A percentile compares a stretch with the other conserved stretches of the same genome.
phyloP scores from a whole-genome alignment of 2,797 vertebrate species.

The Poliocrania exsul region DNA sequence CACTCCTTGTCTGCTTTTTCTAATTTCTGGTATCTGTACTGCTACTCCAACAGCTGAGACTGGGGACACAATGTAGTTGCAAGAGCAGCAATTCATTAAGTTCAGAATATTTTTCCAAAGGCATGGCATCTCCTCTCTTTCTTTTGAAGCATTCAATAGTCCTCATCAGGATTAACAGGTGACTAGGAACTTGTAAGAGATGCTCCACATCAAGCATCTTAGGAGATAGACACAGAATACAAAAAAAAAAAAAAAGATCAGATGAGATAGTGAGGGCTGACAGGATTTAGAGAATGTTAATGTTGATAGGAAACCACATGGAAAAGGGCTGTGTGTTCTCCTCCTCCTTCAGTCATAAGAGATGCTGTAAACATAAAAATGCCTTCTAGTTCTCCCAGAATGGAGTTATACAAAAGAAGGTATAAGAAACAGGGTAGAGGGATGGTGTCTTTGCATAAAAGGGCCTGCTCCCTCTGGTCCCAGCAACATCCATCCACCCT shows the following conservation, averaged over 20 bases:
- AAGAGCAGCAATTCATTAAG: neutral
- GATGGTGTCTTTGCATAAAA: neutral
- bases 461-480: neutral
- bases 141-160: neutral
- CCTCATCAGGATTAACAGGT: neutral
- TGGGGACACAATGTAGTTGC: neutral
- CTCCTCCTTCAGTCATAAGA: neutral
- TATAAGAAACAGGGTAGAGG: neutral
- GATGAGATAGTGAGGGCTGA: neutral
- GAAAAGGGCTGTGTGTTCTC: neutral
- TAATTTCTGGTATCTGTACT: neutral
- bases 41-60: neutral
- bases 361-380: neutral
- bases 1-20: neutral
- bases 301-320: neutral
- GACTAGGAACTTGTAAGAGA: neutral
- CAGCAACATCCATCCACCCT: neutral
- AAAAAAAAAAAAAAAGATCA: neutral
- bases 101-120: neutral
- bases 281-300: neutral
- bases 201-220: neutral
- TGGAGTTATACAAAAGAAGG: neutral
- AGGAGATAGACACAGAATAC: neutral
- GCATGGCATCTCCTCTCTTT: neutral
- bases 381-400: neutral